Base-by-base conservation (phyloP, 1,140 invertebrate species). In the Phthorimaea operculella region DNA sequence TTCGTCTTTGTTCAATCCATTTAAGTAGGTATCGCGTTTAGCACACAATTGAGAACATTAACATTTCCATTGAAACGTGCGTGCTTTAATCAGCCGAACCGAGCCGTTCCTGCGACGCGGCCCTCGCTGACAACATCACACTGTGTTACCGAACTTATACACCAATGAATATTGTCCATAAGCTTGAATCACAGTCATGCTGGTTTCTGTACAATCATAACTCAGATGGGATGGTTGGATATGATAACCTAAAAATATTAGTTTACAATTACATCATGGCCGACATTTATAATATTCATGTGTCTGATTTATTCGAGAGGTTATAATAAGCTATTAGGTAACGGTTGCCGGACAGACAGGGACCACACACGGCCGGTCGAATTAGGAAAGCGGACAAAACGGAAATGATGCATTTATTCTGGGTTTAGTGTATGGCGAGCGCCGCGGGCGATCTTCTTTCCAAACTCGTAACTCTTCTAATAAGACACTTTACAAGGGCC, bases 341-440 rank as follows among this genome's bases (percentile, higher is more conserved):
- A 70, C 63, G 55, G 55, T 55, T 61, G 55, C 55, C 59, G 59
- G 47, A 61, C 60, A 54, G 57, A 63, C 60, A 59, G 50, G 65
- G 79, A 79, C 76, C 79, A 76, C 79, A 82, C 79, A 76, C 72
- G 62, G 59, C 54, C 60, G 62, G 71, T 68, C 61, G 63, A 78
- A 78, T 82, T 74, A 74, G 68, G 73, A 78, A 79, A 74, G 58
- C 70, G 54, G 60, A 66, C 64, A 69, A 72, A 77, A 74, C 73
- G 73, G 76, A 81, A 81, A 81, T 65, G 70, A 71, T 70, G 68
- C 73, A 77, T 81, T 75, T 76, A 76, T 81, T 75, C 65, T 64
- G 62, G 62, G 60, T 67, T 72, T 70, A 67, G 66, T 64, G 63
- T 57, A 57, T 42, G 64, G 52, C 55, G 52, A 52, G 63, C 79